phyloP scores from a whole-genome alignment of 2,113 vertebrate genomes.

The Saguinus imperator region DNA sequence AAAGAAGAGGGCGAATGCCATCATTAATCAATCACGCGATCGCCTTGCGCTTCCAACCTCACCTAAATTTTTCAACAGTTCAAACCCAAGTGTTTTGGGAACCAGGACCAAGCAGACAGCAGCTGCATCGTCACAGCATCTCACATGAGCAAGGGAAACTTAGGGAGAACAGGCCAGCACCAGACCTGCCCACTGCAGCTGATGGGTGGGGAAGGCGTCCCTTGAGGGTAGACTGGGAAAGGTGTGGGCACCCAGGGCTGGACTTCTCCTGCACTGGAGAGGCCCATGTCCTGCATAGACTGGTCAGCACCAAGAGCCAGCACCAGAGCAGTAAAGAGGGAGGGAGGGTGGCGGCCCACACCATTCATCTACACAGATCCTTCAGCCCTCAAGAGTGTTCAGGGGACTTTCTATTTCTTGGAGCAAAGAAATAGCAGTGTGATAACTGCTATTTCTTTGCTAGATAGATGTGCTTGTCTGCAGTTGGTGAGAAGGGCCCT shows the following conservation, averaged over 20 bases:
- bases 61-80: not conserved
- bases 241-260: too few relatives aligned
- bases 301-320: not conserved
- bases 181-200: too few relatives aligned
- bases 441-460: too few relatives aligned
- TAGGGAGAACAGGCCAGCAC: rapidly evolving
- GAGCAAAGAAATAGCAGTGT: rapidly evolving
- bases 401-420: rapidly evolving
- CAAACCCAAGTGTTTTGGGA: not conserved
- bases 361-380: rapidly evolving
- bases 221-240: rapidly evolving
- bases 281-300: rapidly evolving
- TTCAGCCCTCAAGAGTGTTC: rapidly evolving
- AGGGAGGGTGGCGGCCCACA: rapidly evolving
- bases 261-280: not conserved
- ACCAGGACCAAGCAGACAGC: too few relatives aligned
- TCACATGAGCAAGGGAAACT: too few relatives aligned
- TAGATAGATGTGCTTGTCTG: rapidly evolving
- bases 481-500: rapidly evolving
- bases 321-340: rapidly evolving
- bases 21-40: too few relatives aligned
- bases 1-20: not conserved
- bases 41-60: rapidly evolving
- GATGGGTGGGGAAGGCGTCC: too few relatives aligned
- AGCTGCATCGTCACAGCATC: rapidly evolving